phyloP scores from a whole-genome alignment of 2,888 invertebrate species.

The Steinernema carpocapsae region DNA sequence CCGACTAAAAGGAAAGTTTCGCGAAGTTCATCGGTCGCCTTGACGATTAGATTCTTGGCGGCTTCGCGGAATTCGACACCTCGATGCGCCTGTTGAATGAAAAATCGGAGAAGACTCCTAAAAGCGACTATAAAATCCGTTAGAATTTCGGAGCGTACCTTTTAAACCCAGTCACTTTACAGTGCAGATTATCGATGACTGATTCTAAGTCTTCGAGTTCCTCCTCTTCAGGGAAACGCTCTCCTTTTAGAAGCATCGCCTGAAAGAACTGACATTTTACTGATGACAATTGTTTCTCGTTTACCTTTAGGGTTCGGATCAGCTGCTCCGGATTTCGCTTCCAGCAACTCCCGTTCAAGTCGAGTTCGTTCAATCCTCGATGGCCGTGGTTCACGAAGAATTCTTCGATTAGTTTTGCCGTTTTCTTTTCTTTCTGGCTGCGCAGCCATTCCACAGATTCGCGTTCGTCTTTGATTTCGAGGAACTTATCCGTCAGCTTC shows the following conservation, averaged over 20 bases:
- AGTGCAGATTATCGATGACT: no score
- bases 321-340: conserved; percentile 75
- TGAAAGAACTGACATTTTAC: no score
- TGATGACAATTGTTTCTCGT: no score
- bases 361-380: conserved; percentile 74
- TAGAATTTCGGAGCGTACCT: no score
- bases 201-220: not conserved
- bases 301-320: no score
- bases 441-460: conserved; percentile 58
- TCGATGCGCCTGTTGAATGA: conserved; percentile 69
- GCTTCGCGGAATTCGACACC: conserved; percentile 74
- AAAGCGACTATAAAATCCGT: no score
- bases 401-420: conserved; percentile 56
- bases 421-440: conserved; percentile 35
- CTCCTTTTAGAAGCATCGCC: not conserved
- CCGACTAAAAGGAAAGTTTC: conserved; percentile 49
- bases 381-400: conserved; percentile 69
- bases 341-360: conserved; percentile 77
- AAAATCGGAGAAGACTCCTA: no score
- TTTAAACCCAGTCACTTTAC: no score
- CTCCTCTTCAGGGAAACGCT: not conserved
- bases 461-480: conserved; percentile 48
- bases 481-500: conserved; percentile 48
- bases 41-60: conserved; percentile 56
- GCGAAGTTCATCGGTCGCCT: conserved; percentile 38